Evolutionary conservation across 2,888 invertebrate genomes (phyloP).

Genomic region (Hirtodrosophila alboralis): DNA sequence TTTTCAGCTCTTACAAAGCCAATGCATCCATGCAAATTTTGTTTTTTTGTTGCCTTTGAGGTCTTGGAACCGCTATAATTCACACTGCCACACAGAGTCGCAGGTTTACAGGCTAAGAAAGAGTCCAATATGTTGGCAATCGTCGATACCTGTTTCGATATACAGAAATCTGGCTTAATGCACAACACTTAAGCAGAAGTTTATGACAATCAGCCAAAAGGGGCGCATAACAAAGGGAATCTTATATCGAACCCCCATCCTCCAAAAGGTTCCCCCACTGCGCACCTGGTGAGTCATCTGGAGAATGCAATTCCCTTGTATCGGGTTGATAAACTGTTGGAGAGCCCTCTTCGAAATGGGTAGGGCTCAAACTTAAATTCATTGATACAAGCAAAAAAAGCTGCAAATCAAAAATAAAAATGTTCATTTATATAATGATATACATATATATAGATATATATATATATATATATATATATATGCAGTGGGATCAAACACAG

Average conservation of each 20-base stretch:
- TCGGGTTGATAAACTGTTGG: slow-evolving; percentile 44
- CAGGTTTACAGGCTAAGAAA: slow-evolving; percentile 26
- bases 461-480: slow-evolving; percentile 13
- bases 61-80: slow-evolving; percentile 43
- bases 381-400: slow-evolving; percentile 41
- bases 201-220: slow-evolving; percentile 47
- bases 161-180: slow-evolving; percentile 37
- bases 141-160: slow-evolving; percentile 48
- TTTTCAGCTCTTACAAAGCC: slow-evolving; percentile 34
- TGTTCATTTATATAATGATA: slow-evolving; percentile 7
- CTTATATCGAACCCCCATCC: slow-evolving; percentile 16
- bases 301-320: slow-evolving; percentile 56
- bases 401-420: slow-evolving; percentile 19
- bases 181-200: slow-evolving; percentile 58
- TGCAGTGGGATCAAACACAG: not conserved
- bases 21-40: slow-evolving; percentile 41
- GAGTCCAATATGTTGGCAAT: slow-evolving; percentile 29
- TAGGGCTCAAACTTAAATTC: slow-evolving; percentile 32
- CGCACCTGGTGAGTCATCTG: slow-evolving; percentile 36
- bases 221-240: slow-evolving; percentile 34
- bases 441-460: slow-evolving; percentile 16
- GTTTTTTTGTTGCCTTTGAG: slow-evolving; percentile 16
- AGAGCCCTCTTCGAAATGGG: slow-evolving; percentile 33
- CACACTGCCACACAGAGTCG: slow-evolving; percentile 24
- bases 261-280: slow-evolving; percentile 36